Conservation (phyloP, 1,140 invertebrate genomes). For the Leptopilina boulardi region DNA sequence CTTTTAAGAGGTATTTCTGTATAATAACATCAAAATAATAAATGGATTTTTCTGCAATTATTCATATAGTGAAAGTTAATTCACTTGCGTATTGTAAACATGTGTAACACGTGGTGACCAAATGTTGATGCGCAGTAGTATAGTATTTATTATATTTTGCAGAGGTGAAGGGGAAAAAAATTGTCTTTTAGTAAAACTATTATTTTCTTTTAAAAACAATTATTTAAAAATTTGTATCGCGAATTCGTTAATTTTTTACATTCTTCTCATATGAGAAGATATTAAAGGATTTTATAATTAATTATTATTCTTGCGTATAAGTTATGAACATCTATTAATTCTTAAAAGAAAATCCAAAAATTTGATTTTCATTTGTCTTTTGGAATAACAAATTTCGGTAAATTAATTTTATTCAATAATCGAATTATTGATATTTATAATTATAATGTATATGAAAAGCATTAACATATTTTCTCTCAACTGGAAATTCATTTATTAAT, state of each 20-base stretch:
- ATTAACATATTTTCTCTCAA: background rate
- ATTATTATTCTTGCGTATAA: no score
- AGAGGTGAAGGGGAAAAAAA: background rate
- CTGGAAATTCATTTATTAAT: constrained; percentile 5
- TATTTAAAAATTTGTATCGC: background rate
- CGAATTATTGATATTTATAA: no score
- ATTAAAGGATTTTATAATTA: no score
- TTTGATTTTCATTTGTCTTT: no score
- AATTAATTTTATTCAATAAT: no score
- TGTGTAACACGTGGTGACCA: constrained; percentile 16
- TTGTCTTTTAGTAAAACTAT: background rate
- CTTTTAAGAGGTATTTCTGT: background rate
- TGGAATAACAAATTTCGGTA: no score
- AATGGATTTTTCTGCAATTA: background rate
- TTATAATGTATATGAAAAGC: no score
- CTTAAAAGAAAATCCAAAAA: no score
- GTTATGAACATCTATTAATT: no score
- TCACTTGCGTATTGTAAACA: constrained; percentile 6
- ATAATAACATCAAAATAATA: background rate
- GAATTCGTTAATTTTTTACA: no score
- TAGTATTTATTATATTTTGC: background rate
- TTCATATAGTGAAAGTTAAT: constrained; percentile 4
- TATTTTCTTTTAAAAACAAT: background rate
- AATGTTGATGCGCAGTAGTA: background rate
- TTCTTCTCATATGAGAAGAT: no score